These are phyloP conservation scores for Chelonus insularis DNA, from an alignment of 1,140 invertebrate genomes.

Conservation along the genomic window DNA sequence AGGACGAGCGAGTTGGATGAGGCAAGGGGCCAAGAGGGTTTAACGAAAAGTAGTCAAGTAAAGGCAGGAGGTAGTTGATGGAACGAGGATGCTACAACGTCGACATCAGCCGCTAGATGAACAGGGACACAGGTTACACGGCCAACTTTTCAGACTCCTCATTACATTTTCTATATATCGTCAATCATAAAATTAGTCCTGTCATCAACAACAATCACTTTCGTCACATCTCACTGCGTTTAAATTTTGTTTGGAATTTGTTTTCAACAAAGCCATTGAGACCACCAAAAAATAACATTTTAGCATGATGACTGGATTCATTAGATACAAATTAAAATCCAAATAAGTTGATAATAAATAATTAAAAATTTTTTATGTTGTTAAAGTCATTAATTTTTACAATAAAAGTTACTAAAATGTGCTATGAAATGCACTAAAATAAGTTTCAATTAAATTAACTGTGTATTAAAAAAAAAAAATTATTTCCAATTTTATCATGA, in stretches of 20 bases:
- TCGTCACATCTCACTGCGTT: not conserved
- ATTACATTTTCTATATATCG: not conserved
- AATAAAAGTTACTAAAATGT: too few relatives aligned
- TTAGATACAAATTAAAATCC: too few relatives aligned
- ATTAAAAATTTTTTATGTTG: too few relatives aligned
- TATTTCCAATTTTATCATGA: too few relatives aligned
- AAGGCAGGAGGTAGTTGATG: constrained; percentile 40
- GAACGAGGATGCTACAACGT: constrained; percentile 54
- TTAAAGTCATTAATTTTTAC: too few relatives aligned
- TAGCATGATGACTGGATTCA: too few relatives aligned
- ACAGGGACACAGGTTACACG: constrained; percentile 11
- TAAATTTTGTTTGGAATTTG: constrained; percentile 3
- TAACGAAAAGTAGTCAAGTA: constrained; percentile 3
- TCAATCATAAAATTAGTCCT: constrained; percentile 12
- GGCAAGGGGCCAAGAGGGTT: constrained; percentile 28
- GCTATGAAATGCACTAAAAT: too few relatives aligned
- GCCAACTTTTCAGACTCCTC: not conserved
- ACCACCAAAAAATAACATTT: not conserved
- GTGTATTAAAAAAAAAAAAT: too few relatives aligned
- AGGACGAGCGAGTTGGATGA: constrained; percentile 17
- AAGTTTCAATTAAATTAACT: too few relatives aligned
- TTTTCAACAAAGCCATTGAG: not conserved
- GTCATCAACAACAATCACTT: not conserved
- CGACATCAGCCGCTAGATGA: constrained; percentile 51
- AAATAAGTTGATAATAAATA: too few relatives aligned